Base-by-base conservation (phyloP, 1,140 invertebrate genomes). In the Magallana angulata region DNA sequence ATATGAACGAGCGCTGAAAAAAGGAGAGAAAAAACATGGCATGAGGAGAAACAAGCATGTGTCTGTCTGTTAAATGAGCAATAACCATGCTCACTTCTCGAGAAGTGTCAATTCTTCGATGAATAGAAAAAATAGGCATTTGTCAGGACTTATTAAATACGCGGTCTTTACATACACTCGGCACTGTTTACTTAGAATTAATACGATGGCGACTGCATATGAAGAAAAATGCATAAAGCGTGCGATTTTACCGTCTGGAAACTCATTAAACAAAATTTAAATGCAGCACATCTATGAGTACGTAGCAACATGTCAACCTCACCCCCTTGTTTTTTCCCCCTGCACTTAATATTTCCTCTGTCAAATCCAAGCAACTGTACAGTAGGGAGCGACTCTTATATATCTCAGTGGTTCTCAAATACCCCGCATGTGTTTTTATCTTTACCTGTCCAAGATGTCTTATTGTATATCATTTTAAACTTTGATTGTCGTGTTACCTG, bases 1-100 rank as follows among this genome's bases (percentile, higher is more conserved):
- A 82, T 82, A 57, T 82, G 48, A 8, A 58, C 57, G 14, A 82
- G 48, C 57, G 80, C 80, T 82, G 48, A 82, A 82, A 82, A 57
- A 71, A 8, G 36, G 18, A 71, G 24, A 71, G 36, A 71, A 18
- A 3, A 30, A 30, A 7, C 9, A 9, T 71, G 68, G 24, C 68
- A 71, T 30, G 11, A 71, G 5, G 18, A 71, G 18, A 71, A 71
- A 18, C 36, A 12, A 11, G 7, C 8, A 30, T 71, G 11, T 71
- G 68, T 71, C 36, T 30, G 68, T 71, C 36, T 30, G 48, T 5
- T 2, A 71, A 71, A 30, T 36, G 68, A 71, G 36, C n/a, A 71
- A 24, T 71, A 18, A 30, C 18, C 18, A n/a, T 30, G 24, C 18
- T 71, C 68, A 18, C 68, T 71, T 24, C 68, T 30, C 24, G 24